Evolutionary conservation across 2,797 vertebrate species (phyloP).

Genomic region (Rhynchotus rufescens): DNA sequence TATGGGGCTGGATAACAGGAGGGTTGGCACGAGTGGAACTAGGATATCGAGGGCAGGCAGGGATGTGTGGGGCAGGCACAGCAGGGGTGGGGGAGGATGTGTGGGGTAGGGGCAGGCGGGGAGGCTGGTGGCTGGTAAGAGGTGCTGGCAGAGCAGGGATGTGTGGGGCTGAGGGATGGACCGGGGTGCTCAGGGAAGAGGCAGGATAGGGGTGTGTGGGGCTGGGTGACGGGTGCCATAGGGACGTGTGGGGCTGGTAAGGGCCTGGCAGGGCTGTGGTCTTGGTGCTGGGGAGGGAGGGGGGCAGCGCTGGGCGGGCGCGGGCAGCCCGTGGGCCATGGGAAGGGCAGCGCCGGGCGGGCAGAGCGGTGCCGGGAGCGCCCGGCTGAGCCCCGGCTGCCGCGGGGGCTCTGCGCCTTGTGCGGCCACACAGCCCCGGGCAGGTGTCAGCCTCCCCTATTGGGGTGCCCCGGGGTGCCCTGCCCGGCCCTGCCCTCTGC

Average conservation of each 20-base stretch:
- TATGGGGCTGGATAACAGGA: too few relatives aligned
- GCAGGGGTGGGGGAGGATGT: accelerated
- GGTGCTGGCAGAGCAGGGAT: not conserved
- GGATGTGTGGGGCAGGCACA: not conserved
- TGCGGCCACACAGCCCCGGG: not conserved
- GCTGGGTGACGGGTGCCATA: not conserved
- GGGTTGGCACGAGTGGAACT: too few relatives aligned
- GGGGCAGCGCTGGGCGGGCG: not conserved
- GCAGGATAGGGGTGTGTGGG: not conserved
- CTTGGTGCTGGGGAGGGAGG: not conserved
- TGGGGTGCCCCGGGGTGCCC: not conserved
- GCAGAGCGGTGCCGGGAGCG: accelerated
- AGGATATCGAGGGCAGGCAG: not conserved
- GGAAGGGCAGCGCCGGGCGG: not conserved
- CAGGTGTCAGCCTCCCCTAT: not conserved
- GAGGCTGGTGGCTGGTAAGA: not conserved
- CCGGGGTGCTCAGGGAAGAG: not conserved
- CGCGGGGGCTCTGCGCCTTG: not conserved
- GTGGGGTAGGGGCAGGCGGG: not conserved
- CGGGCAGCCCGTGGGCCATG: too few relatives aligned
- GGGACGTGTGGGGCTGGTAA: not conserved
- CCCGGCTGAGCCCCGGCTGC: not conserved
- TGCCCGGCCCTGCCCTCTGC: accelerated
- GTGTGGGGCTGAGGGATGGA: not conserved
- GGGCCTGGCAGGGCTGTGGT: not conserved